Evolutionary conservation across 2,113 vertebrate genomes (phyloP).

Genomic region (Hippocampus barbouri): DNA sequence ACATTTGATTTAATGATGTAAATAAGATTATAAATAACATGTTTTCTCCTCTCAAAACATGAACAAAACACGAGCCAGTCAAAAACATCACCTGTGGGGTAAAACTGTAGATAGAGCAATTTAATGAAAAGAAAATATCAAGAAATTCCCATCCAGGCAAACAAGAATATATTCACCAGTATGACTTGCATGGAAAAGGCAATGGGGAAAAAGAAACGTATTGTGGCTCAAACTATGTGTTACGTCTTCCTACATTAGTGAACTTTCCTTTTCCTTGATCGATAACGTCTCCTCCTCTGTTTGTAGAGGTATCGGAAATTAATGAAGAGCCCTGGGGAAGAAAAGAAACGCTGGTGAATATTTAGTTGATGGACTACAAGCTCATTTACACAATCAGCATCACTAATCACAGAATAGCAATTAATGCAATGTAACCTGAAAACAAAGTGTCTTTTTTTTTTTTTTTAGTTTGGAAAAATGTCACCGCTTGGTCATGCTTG

Average conservation of each 20-base stretch:
- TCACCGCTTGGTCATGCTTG: not conserved
- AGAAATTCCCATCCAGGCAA: not conserved
- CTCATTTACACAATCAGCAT: not conserved
- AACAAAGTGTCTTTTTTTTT: too few species aligned
- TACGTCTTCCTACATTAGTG: slow-evolving; percentile 59
- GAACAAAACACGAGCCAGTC: not conserved
- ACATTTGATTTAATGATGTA: not conserved
- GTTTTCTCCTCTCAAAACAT: not conserved
- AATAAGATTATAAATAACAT: not conserved
- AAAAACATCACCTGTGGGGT: not conserved
- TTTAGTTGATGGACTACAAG: not conserved
- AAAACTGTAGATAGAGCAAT: not conserved
- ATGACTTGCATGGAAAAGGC: slow-evolving; percentile 14
- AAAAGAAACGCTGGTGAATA: slow-evolving; percentile 5
- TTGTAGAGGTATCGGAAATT: slow-evolving; percentile 89
- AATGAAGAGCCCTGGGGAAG: slow-evolving; percentile 75
- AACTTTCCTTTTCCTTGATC: slow-evolving; percentile 83
- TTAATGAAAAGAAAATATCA: not conserved
- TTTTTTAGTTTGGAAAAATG: not conserved
- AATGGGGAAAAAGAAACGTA: slow-evolving; percentile 3
- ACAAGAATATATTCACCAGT: slow-evolving; percentile 5
- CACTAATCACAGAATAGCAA: not conserved
- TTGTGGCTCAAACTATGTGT: slow-evolving; percentile 9
- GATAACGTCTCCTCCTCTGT: slow-evolving; percentile 80
- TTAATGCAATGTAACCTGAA: too few species aligned